Base-by-base conservation (phyloP, 2,797 vertebrate species). In the Denticeps clupeoides region DNA sequence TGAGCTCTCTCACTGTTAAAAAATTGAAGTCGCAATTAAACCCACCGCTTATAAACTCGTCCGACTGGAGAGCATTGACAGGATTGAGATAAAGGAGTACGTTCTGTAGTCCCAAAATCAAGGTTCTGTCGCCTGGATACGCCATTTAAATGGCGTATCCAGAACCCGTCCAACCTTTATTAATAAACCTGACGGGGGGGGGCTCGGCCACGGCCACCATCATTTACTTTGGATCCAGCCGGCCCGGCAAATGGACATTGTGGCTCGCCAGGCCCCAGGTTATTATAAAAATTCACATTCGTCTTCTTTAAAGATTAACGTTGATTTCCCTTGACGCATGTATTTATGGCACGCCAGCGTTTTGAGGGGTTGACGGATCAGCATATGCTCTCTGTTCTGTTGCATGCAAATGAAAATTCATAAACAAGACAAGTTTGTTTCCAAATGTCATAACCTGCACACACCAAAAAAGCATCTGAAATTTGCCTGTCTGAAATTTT, bases 401-500 rank as follows among this genome's bases (percentile, higher is more conserved):
- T 41, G 21, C 9, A 28, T 55, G 50, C 62, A 60, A 32, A 13
- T 16, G 16, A 15, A 7, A 35, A 7, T 15, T 7, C n/a, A 28
- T 8, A 16, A 35, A 16, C 16, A 32, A 1, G 12, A 32, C 22
- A 32, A 67, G 50, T 66, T 63, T 43, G 58, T 72, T 59, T 71
- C 65, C 26, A 32, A 48, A 26, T 58, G 63, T 63, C 65, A 63
- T 54, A 58, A n/a, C n/a, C n/a, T n/a, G n/a, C n/a, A n/a, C n/a
- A n/a, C n/a, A n/a, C n/a, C n/a, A n/a, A 16, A 7, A 35, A 15
- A 15, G 2, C 71, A 72, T 73, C 76, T 61, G 51, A 47, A 52
- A 65, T 50, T 47, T 56, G 47, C 69, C 47, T 67, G 33, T 69
- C 55, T 75, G 67, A 79, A 80, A 83, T 82, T 69, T 72, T 73